Base-by-base conservation (phyloP, 2,888 invertebrate genomes). In the Pristionchus arcanus region DNA sequence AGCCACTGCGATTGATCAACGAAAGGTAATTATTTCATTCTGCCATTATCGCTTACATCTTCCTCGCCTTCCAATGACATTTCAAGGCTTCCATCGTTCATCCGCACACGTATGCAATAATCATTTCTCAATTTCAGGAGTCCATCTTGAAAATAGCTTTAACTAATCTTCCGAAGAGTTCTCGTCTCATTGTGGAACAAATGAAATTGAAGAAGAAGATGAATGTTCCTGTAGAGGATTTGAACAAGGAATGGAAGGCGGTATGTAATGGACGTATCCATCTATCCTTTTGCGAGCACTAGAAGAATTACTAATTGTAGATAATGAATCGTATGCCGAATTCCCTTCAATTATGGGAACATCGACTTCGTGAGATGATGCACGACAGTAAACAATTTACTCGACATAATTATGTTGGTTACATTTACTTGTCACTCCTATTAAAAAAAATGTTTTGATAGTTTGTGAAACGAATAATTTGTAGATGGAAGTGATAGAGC, bases 241-340 rank as follows among this genome's bases (percentile, higher is more conserved):
- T 86, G 63, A 66, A 66, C 21, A 37, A 86, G 37, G 86, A 86
- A 66, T 84, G 84, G 84, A 84, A 84, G 21, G 55, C n/a, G 21
- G 84, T 84, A 55, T 71, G 16, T 71, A 31, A 28, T n/a, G n/a
- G n/a, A n/a, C n/a, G n/a, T n/a, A n/a, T 31, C 16, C 16, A 71
- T 16, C 31, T 16, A 71, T 71, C 28, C 16, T 2, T 71, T 31
- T 25, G 11, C 31, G 1, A 71, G 5, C 28, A 71, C 28, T 16
- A 28, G 28, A 71, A 25, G 28, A 9, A n/a, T 71, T 28, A 31
- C 31, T 37, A 3, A 19, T 37, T 66, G 25, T 42, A 86, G 86
- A 25, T 66, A 25, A 66, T 86, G 63, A 34, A 86, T 31, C 86
- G 66, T 42, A 15, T 86, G 63, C 86, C 86, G 2, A 86, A 86